Conservation (phyloP, 2,797 vertebrate species). For the Gouania willdenowi region DNA sequence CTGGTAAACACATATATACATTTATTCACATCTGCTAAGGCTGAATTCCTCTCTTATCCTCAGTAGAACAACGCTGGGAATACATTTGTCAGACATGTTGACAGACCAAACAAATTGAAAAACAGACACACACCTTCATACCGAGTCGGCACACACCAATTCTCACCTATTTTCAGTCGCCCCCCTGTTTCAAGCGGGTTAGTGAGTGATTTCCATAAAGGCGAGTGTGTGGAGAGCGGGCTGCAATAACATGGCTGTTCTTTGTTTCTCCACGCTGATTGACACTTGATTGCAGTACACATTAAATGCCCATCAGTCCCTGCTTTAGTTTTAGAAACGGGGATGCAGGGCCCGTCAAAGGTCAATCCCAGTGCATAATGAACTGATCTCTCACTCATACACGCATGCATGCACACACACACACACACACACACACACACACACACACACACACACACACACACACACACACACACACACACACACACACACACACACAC, state of each 20-base stretch:
- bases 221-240: constrained; percentile 55
- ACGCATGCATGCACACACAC: too few species aligned
- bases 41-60: constrained; percentile 16
- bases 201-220: constrained; percentile 70
- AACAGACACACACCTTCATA: constrained; percentile 1
- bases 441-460: background rate
- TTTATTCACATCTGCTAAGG: constrained; percentile 46
- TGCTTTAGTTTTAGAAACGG: constrained; percentile 63
- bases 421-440: background rate
- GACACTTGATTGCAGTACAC: constrained; percentile 68
- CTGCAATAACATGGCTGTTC: constrained; percentile 65
- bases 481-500: background rate
- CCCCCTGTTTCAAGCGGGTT: constrained; percentile 30
- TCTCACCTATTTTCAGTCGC: constrained; percentile 1
- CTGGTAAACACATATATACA: constrained; percentile 36
- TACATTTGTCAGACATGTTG: constrained; percentile 16
- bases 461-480: background rate
- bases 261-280: constrained; percentile 73
- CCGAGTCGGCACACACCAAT: background rate
- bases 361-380: constrained; percentile 67
- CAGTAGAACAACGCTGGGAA: constrained; percentile 3
- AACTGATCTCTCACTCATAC: constrained; percentile 45
- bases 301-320: constrained; percentile 76
- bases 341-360: constrained; percentile 59
- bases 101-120: constrained; percentile 24